Percentiles rank a stretch among this genome's conserved stretches.
Conservation (phyloP, 2,888 invertebrate species). For the Azorinus chamasolen region DNA sequence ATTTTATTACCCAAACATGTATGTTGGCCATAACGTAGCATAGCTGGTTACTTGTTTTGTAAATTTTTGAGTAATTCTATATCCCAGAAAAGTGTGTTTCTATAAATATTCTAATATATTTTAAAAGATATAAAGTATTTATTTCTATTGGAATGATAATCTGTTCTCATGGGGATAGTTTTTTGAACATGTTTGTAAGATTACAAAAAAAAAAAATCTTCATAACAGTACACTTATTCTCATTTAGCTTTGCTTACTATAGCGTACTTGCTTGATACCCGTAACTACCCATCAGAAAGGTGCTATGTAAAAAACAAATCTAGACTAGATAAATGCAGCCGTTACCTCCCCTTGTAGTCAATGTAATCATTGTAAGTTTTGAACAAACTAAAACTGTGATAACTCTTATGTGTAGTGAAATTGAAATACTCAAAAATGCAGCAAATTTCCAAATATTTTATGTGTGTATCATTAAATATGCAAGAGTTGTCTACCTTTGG, state of each 20-base stretch:
- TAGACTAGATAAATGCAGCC: constrained; percentile 33
- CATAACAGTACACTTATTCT: neutral
- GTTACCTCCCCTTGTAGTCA: constrained; percentile 41
- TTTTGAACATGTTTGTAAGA: neutral
- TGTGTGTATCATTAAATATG: constrained; percentile 14
- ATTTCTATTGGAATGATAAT: constrained; percentile 5
- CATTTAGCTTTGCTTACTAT: constrained; percentile 1
- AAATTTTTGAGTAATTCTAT: constrained; percentile 8
- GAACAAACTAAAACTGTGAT: constrained; percentile 47
- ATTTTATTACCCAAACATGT: too few relatives aligned
- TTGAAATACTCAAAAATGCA: constrained; percentile 41
- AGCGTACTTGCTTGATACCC: constrained; percentile 3
- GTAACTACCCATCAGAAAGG: constrained; percentile 24
- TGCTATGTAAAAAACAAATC: constrained; percentile 35
- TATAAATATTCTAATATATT: constrained; percentile 7
- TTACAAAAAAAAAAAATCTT: constrained; percentile 7
- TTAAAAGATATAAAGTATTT: constrained; percentile 12
- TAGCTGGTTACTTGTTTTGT: constrained; percentile 19
- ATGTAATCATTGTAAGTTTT: constrained; percentile 31
- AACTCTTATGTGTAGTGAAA: constrained; percentile 37
- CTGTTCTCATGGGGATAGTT: neutral
- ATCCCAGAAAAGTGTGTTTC: constrained; percentile 12
- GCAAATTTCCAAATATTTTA: constrained; percentile 29
- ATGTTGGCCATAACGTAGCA: neutral
- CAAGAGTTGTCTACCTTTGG: constrained; percentile 29